These are phyloP conservation scores for Scolopax bukidnonensis DNA, from an alignment of 2,797 vertebrate genomes.

Conservation along the genomic window DNA sequence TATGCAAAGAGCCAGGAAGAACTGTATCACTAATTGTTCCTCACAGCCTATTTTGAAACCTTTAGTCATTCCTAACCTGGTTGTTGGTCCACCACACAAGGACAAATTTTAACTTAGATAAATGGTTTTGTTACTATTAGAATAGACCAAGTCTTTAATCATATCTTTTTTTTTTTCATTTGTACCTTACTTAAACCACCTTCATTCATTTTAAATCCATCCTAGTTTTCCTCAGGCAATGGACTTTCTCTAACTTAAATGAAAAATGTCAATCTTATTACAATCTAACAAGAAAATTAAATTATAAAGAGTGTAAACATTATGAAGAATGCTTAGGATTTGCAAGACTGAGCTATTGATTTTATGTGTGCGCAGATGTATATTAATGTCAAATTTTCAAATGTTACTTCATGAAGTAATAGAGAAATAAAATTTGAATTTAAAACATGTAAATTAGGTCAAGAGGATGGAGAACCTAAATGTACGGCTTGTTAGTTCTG, in stretches of 20 bases:
- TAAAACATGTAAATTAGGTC: background rate
- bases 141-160: background rate
- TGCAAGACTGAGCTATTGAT: background rate
- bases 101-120: background rate
- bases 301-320: background rate
- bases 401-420: background rate
- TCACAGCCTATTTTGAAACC: background rate
- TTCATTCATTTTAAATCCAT: slow-evolving; percentile 14
- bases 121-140: background rate
- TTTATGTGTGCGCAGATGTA: background rate
- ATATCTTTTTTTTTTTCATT: background rate
- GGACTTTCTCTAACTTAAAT: slow-evolving; percentile 20
- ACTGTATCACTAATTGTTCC: background rate
- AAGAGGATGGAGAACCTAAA: background rate
- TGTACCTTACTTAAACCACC: background rate
- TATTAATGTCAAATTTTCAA: slow-evolving; percentile 6
- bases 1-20: background rate
- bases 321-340: background rate
- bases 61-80: background rate
- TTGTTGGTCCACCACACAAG: background rate
- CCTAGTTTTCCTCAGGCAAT: slow-evolving; percentile 10
- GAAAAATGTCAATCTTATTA: slow-evolving; percentile 35
- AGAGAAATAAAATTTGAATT: background rate
- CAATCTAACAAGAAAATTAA: background rate
- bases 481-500: slow-evolving; percentile 14